Evolutionary conservation across 2,797 vertebrate genomes (phyloP), one percentile per base, ranked within the genome.

Genomic region (Anniella stebbinsi): DNA sequence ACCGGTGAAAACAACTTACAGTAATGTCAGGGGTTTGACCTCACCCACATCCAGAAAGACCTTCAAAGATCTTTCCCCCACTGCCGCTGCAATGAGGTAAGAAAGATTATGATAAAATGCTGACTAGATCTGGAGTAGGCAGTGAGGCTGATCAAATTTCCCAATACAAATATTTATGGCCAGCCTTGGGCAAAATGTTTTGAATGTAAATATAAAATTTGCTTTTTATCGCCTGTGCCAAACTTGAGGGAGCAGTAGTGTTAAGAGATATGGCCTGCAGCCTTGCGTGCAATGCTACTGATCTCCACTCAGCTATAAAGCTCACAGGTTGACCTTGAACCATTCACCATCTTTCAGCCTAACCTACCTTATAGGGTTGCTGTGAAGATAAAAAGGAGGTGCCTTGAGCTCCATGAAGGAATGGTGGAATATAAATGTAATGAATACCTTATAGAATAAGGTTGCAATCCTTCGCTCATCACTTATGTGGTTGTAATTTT

Each of bases 151-250:
- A 57, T 25, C 41, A 41, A 48, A 41, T 66, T 41, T 54, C 73
- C 77, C 51, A 76, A 77, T 69, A 54, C 28, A 54, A 73, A 25
- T 30, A 41, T 69, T 77, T 84, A 77, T 69, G 25, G 18, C 45
- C 36, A 36, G 9, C 88, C 78, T 75, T 90, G 78, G 86, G 89
- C 70, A 89, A 51, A 28, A 73, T 67, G 72, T 66, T 91, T 69
- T 85, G 81, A 21, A 90, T n/a, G 23, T n/a, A 18, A 41, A 0
- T 73, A 33, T 41, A 73, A 33, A 81, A 57, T 48, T 25, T 57
- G 41, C 75, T 90, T 85, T 57, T 7, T 84, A 80, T 80, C 18
- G 17, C 67, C 80, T 90, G 45, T 60, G 15, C 76, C 60, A 69
- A 73, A 60, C 84, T 84, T 25, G 21, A 91, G 92, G 0, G 76